These are phyloP conservation scores for Brienomyrus brachyistius DNA, from an alignment of 2,113 vertebrate species.

Conservation along the genomic window DNA sequence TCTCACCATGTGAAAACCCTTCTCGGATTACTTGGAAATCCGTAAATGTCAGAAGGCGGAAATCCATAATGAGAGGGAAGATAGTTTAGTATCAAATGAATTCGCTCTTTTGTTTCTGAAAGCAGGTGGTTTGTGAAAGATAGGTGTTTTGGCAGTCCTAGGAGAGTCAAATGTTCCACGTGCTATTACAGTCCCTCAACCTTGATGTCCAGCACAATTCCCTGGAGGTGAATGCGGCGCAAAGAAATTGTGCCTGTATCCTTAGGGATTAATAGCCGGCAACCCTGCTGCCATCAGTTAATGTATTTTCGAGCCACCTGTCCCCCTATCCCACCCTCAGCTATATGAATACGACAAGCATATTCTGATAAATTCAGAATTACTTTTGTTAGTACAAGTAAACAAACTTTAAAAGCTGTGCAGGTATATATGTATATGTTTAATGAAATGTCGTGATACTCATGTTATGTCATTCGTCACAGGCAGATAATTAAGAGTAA, in stretches of 20 bases:
- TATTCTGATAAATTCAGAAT: not conserved
- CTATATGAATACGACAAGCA: not conserved
- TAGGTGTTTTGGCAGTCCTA: not conserved
- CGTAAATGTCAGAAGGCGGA: not conserved
- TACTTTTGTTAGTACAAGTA: not conserved
- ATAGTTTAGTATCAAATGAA: not conserved
- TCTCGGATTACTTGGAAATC: not conserved
- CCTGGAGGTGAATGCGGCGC: conserved; percentile 55
- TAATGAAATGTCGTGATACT: not conserved
- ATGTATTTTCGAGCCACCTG: conserved; percentile 52
- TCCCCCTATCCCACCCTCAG: conserved; percentile 42
- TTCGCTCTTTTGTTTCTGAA: not conserved
- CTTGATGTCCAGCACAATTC: conserved; percentile 50
- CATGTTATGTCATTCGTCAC: not conserved
- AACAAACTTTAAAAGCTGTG: not conserved
- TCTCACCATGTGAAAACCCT: not conserved
- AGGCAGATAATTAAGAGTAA: not conserved
- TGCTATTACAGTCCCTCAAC: conserved; percentile 52
- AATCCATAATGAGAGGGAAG: not conserved
- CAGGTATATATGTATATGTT: not conserved
- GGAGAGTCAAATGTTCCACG: conserved; percentile 39
- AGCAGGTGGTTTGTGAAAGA: not conserved
- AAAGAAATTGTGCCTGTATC: conserved; percentile 47
- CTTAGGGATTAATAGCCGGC: conserved; percentile 40
- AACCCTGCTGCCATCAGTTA: conserved; percentile 36